These are phyloP conservation scores for Seira sanloemensis DNA, from an alignment of 2,888 invertebrate species.

Conservation along the genomic window DNA sequence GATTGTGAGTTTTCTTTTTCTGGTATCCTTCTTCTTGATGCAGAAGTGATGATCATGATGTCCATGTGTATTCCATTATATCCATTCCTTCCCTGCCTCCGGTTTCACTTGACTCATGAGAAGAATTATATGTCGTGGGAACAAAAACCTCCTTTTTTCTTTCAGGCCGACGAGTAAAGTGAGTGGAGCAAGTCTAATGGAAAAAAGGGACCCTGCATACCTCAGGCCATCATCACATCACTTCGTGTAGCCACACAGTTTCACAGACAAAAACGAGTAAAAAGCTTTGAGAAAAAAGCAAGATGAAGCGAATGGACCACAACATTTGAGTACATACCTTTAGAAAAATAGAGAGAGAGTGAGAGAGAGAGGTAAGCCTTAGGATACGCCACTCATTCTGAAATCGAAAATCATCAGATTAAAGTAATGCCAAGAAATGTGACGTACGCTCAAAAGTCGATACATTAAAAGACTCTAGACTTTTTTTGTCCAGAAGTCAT, in stretches of 20 bases:
- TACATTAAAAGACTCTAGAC: no score
- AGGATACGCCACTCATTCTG: no score
- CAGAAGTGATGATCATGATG: conserved; percentile 23
- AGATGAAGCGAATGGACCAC: no score
- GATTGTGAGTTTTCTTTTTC: no score
- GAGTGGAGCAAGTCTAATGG: no score
- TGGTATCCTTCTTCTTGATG: no score
- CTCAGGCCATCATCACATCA: conserved; percentile 55
- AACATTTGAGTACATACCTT: no score
- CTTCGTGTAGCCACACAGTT: background rate
- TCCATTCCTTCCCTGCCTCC: conserved; percentile 37
- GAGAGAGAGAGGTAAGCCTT: no score
- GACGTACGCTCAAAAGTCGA: no score
- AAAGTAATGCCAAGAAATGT: no score
- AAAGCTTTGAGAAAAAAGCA: background rate
- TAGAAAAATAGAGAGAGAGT: conserved; percentile 32
- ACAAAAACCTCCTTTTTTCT: conserved; percentile 34
- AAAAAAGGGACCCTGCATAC: conserved; percentile 44
- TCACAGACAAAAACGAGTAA: background rate
- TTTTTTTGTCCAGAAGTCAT: no score
- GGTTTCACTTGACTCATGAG: conserved; percentile 48
- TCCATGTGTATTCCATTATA: background rate
- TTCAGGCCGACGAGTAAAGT: conserved; percentile 32
- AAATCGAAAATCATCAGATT: no score
- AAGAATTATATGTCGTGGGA: conserved; percentile 57